Evolutionary conservation across 2,113 vertebrate genomes (phyloP).

Genomic region (Myotis lucifugus): DNA sequence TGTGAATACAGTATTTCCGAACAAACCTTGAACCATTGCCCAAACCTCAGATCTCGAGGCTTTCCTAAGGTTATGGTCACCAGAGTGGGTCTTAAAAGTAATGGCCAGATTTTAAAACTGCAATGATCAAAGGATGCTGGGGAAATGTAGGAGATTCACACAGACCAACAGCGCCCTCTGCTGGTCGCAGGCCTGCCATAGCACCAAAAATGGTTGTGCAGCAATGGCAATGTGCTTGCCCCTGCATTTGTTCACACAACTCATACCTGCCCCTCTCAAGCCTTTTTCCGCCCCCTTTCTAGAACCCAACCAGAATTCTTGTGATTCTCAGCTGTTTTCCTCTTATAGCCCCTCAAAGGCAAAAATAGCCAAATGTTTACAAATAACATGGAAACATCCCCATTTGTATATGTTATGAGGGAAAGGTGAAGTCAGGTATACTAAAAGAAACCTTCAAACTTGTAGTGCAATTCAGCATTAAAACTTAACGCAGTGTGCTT

Average conservation of each 20-base stretch:
- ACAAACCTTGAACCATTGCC: constrained; percentile 25
- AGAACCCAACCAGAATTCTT: not conserved
- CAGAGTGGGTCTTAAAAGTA: constrained; percentile 43
- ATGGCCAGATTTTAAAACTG: constrained; percentile 46
- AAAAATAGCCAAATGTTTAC: not conserved
- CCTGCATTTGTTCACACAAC: not conserved
- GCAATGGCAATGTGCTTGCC: rapidly evolving
- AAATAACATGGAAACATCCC: not conserved
- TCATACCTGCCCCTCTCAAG: not conserved
- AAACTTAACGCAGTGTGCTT: not conserved
- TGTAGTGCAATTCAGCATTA: not conserved
- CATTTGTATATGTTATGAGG: not conserved
- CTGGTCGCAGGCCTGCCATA: not conserved
- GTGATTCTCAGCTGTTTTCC: not conserved
- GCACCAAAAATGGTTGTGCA: not conserved
- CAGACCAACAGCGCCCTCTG: constrained; percentile 63
- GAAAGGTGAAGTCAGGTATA: not conserved
- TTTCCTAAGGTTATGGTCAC: constrained; percentile 25
- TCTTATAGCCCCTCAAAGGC: not conserved
- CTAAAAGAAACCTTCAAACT: not conserved
- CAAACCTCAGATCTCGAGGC: constrained; percentile 42
- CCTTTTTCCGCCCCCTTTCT: not conserved
- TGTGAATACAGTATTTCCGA: constrained; percentile 23
- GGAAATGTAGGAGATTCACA: not conserved
- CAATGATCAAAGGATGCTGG: not conserved